These are phyloP conservation scores for Platysternon megacephalum DNA, from an alignment of 2,113 vertebrate species.

Conservation along the genomic window DNA sequence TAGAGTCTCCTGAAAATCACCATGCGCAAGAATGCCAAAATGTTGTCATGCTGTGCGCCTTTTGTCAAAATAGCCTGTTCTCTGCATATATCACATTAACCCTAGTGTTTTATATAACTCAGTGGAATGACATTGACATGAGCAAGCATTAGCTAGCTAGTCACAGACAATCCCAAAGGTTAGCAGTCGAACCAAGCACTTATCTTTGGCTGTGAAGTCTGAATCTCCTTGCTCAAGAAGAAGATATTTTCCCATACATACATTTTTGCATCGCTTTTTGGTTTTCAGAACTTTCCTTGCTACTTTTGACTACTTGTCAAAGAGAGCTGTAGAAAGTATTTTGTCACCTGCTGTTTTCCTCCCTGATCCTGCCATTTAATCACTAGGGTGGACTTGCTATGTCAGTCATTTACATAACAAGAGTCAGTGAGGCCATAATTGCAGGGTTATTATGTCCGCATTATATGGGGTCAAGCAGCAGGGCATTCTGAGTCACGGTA, in stretches of 20 bases:
- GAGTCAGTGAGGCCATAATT: neutral
- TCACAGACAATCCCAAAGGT: accelerated
- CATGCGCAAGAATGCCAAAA: neutral
- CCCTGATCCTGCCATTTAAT: neutral
- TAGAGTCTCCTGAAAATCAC: neutral
- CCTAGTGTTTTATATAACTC: neutral
- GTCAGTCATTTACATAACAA: neutral
- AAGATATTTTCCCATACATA: neutral
- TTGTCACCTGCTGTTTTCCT: neutral
- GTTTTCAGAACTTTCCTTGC: neutral
- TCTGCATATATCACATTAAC: neutral
- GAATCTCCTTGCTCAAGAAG: neutral
- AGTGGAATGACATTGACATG: accelerated
- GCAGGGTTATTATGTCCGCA: neutral
- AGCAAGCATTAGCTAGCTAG: neutral
- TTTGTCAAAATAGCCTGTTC: neutral
- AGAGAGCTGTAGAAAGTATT: neutral
- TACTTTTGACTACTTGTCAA: neutral
- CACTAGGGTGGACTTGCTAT: neutral
- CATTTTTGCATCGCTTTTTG: neutral
- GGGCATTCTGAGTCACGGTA: neutral
- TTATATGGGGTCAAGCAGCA: neutral
- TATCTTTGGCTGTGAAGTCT: neutral
- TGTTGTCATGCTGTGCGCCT: neutral
- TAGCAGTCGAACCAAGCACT: neutral